Conservation (phyloP, 64 coral and sea anemone genomes). For the Dendronephthya gigantea region DNA sequence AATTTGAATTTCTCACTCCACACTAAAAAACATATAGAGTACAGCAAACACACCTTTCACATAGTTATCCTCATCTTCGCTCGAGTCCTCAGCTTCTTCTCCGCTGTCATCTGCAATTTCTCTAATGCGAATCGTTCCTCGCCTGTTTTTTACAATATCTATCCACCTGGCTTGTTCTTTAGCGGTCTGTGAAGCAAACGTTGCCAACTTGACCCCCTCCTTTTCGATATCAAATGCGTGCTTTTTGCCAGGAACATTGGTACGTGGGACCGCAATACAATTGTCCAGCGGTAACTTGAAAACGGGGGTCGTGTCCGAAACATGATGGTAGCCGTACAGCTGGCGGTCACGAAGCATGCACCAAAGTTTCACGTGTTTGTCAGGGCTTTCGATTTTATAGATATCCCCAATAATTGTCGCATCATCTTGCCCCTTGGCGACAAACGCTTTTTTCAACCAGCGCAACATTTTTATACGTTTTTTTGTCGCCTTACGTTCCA, state of each 20-base stretch:
- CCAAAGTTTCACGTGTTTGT: conserved; percentile 64
- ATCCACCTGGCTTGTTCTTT: conserved; percentile 85
- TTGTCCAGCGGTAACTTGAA: conserved; percentile 27
- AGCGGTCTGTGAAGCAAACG: conserved; percentile 46
- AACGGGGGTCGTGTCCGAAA: conserved; percentile 73
- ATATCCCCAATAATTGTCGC: not conserved
- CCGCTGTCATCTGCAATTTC: conserved; percentile 56
- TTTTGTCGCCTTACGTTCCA: not conserved
- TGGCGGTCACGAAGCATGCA: conserved; percentile 72
- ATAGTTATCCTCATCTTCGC: not conserved
- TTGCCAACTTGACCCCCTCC: conserved; percentile 50
- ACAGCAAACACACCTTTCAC: not conserved
- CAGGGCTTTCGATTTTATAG: not conserved
- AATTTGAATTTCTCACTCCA: too few species aligned
- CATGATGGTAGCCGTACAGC: conserved; percentile 64
- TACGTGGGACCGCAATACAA: not conserved
- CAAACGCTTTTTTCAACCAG: not conserved
- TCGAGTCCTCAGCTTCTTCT: conserved; percentile 16
- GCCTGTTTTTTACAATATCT: conserved; percentile 57
- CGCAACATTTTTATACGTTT: not conserved
- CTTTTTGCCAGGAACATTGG: conserved; percentile 40
- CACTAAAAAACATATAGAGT: not conserved
- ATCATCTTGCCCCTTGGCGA: not conserved
- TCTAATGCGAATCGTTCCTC: conserved; percentile 55
- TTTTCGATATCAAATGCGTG: conserved; percentile 58